These are phyloP conservation scores for Nothoprocta pentlandii DNA, from an alignment of 2,113 vertebrate species.

Conservation along the genomic window DNA sequence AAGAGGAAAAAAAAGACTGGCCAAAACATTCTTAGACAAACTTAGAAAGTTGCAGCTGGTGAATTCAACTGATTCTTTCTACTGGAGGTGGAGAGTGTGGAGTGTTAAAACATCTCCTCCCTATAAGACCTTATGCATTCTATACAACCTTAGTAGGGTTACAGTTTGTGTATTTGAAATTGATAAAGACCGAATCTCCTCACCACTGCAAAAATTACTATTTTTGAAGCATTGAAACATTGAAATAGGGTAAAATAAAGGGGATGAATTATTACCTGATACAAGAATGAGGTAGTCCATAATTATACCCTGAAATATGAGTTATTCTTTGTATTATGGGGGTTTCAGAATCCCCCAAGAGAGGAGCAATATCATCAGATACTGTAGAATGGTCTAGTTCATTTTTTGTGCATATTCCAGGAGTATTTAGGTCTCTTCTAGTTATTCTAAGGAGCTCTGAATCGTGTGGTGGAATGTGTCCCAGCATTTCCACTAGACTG, in stretches of 20 bases:
- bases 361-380: conserved; percentile 59
- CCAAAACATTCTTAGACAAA: conserved; percentile 31
- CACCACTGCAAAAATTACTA: background rate
- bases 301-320: conserved; percentile 86
- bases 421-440: background rate
- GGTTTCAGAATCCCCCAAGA: conserved; percentile 63
- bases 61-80: conserved; percentile 46
- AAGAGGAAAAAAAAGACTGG: background rate
- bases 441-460: conserved; percentile 46
- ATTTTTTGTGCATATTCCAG: conserved; percentile 35
- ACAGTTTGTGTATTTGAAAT: background rate
- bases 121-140: background rate
- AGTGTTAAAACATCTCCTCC: conserved; percentile 26
- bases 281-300: conserved; percentile 85
- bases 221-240: background rate
- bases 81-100: background rate
- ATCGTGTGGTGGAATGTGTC: conserved; percentile 42
- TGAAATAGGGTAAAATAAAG: conserved; percentile 1
- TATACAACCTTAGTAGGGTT: background rate
- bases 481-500: conserved; percentile 22
- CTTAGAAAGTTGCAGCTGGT: conserved; percentile 34
- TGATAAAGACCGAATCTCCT: background rate
- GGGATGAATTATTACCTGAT: conserved; percentile 76
- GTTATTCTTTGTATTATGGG: conserved; percentile 82
- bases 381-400: conserved; percentile 27